Percentiles rank a stretch among this genome's conserved stretches.
phyloP scores from a whole-genome alignment of 2,797 vertebrate genomes.

The Sebastes taczanowskii region DNA sequence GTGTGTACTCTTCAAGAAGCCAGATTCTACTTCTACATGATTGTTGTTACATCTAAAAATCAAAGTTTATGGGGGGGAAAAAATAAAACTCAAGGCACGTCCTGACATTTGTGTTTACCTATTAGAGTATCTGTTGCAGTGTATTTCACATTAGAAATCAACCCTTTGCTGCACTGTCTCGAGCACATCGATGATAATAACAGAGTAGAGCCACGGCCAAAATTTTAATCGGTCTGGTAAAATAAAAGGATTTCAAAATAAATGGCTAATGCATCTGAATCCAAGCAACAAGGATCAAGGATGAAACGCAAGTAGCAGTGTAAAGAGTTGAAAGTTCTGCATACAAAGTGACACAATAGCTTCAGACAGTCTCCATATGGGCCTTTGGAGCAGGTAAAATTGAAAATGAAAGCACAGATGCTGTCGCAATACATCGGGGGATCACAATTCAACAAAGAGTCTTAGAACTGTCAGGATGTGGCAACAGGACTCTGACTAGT shows the following conservation, averaged over 20 bases:
- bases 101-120: slow-evolving; percentile 42
- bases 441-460: slow-evolving; percentile 76
- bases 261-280: slow-evolving; percentile 30
- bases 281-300: slow-evolving; percentile 23
- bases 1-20: slow-evolving; percentile 7
- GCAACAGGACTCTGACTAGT: slow-evolving; percentile 48
- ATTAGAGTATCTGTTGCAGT: slow-evolving; percentile 25
- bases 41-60: slow-evolving; percentile 36
- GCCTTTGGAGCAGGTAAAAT: slow-evolving; percentile 65
- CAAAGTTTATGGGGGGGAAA: slow-evolving; percentile 26
- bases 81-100: slow-evolving; percentile 33
- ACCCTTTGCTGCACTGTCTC: background rate
- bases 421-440: slow-evolving; percentile 74
- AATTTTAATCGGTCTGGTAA: slow-evolving; percentile 24
- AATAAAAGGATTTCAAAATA: slow-evolving; percentile 20
- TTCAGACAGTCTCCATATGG: slow-evolving; percentile 80
- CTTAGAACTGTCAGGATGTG: slow-evolving; percentile 73
- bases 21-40: slow-evolving; percentile 27
- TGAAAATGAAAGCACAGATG: slow-evolving; percentile 82
- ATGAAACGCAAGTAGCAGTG: slow-evolving; percentile 14
- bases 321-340: slow-evolving; percentile 54
- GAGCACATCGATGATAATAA: background rate
- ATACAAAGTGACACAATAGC: slow-evolving; percentile 66
- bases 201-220: background rate
- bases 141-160: slow-evolving; percentile 27